Evolutionary conservation across 2,797 vertebrate species (phyloP).

Genomic region (Moxostoma hubbsi): DNA sequence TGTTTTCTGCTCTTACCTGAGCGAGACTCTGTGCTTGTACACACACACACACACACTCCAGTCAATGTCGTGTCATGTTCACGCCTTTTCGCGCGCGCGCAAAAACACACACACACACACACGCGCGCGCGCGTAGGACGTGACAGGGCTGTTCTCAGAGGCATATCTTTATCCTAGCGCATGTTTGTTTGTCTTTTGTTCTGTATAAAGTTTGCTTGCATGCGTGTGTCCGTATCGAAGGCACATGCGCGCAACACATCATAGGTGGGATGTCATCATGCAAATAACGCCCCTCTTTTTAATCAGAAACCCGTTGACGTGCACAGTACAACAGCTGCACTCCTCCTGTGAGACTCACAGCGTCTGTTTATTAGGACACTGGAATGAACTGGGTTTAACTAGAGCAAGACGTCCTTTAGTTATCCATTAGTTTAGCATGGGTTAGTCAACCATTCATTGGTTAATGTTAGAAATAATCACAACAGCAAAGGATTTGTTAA

Average conservation of each 20-base stretch:
- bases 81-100: not conserved
- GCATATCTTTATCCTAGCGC: not conserved
- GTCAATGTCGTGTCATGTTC: not conserved
- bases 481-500: no score
- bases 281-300: not conserved
- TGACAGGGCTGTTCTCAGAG: not conserved
- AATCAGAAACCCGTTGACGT: not conserved
- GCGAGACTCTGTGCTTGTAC: not conserved
- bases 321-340: not conserved
- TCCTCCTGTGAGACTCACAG: not conserved
- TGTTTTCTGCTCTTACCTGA: constrained; percentile 15
- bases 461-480: no score
- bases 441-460: no score
- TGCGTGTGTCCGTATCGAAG: not conserved
- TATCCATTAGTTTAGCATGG: no score
- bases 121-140: constrained; percentile 6
- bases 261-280: not conserved
- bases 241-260: no score
- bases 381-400: not conserved
- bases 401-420: not conserved
- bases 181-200: not conserved
- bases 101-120: not conserved
- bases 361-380: no score
- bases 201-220: not conserved
- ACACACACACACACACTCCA: not conserved